Base-by-base conservation (phyloP, 2,797 vertebrate species). In the Fratercula arctica region DNA sequence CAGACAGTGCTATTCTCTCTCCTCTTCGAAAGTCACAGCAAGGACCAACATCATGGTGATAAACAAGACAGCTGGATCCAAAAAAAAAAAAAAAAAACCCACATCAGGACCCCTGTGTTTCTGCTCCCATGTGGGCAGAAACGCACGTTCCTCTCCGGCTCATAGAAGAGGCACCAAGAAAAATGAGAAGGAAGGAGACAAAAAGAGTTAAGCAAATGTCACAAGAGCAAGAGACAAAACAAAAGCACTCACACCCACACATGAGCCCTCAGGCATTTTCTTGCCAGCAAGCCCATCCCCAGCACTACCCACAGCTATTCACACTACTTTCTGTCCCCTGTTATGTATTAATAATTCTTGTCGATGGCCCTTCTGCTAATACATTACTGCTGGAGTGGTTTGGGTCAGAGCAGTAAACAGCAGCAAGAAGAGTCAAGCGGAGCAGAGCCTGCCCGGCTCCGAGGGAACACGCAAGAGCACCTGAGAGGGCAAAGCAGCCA, bases 121-220 rank as follows among this genome's bases (percentile, higher is more conserved):
- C 46, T 25, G 20, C 14, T 72, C 29, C 14, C 33, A 35, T 1
- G 7, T 0, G 6, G 39, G 35, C 25, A 81, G 68, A 85, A 78
- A 28, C 4, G 25, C 29, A 28, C 0, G 0, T 8, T 87, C 12
- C 35, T 64, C 48, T 83, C 26, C 1, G 1, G 43, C 10, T 87
- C 18, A 2, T 16, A 43, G 57, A n/a, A 39, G 54, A 73, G 13
- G 25, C 74, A 79, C 33, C 57, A 72, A 77, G 35, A 69, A 50
- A 13, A 54, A 5, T 1, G 1, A 82, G 59, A 16, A 72, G 16
- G 13, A 73, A 20, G 20, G 6, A 82, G 53, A 51, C 39, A 57
- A 70, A 46, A 60, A 39, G 37, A 50, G n/a, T n/a, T 77, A 85
- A 72, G 53, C 31, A 70, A 74, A 75, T 5, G 5, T 63, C 60